These are phyloP conservation scores for Esox lucius DNA, from an alignment of 2,797 vertebrate species.

Conservation along the genomic window DNA sequence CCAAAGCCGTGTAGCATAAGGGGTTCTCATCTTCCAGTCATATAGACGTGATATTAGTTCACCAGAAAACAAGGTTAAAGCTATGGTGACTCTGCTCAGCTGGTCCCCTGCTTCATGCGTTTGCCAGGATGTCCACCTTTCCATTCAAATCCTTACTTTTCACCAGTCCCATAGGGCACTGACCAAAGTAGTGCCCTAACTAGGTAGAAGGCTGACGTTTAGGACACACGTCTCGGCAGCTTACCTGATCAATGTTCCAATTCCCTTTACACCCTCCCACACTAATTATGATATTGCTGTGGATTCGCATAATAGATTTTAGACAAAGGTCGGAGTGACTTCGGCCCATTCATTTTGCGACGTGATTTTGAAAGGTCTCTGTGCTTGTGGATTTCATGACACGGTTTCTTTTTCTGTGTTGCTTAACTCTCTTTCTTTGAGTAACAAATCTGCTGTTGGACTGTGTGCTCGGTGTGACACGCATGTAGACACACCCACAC, in stretches of 20 bases:
- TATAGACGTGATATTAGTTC: not conserved
- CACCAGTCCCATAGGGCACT: not conserved
- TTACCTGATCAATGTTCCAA: conserved; percentile 52
- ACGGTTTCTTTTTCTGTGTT: conserved; percentile 8
- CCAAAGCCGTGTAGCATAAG: not conserved
- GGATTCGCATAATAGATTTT: conserved; percentile 47
- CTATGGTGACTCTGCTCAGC: not conserved
- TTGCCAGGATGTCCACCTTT: not conserved
- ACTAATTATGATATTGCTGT: conserved; percentile 64
- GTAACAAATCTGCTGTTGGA: conserved; percentile 40
- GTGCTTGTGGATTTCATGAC: conserved; percentile 22
- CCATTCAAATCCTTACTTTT: not conserved
- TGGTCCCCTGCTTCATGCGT: not conserved
- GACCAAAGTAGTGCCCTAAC: not conserved
- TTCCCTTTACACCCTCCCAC: conserved; percentile 38
- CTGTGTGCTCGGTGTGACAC: not conserved
- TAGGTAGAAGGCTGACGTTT: not conserved
- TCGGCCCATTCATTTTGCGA: conserved; percentile 7
- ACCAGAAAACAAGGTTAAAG: not conserved
- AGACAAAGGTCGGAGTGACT: conserved; percentile 60
- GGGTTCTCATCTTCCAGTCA: not conserved
- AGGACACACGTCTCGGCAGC: conserved; percentile 30
- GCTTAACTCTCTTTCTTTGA: conserved; percentile 40
- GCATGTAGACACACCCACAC: not conserved
- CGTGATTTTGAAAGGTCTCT: conserved; percentile 29